Base-by-base conservation (phyloP, 2,113 vertebrate species). In the Dromaius novaehollandiae region DNA sequence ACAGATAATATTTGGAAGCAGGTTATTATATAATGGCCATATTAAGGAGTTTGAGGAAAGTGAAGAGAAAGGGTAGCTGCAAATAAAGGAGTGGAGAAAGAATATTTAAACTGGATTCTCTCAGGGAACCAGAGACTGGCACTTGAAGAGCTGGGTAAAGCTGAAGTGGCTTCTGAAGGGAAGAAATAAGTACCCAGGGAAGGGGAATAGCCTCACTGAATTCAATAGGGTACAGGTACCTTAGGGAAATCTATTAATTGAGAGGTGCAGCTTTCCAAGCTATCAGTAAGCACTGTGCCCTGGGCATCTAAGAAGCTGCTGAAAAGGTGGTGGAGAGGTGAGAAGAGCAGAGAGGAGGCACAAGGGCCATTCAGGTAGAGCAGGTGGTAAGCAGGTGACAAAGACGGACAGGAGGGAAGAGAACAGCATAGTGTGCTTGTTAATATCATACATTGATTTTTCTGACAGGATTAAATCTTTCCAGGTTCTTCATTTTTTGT, bases 111-210 rank as follows among this genome's bases (percentile, higher is more conserved):
- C 55, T 28, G 9, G 40, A 28, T 50, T 85, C 44, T 66, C 53
- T 60, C 50, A 68, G 75, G 70, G 38, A 86, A 81, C 68, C 88
- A 93, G 77, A 74, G 95, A 85, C 11, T 92, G 95, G 90, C 83
- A 80, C 36, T 93, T 90, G 90, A 83, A 79, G 26, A 83, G 14
- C 10, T 50, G 38, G n/a, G 34, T 83, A 95, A 86, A 74, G 88
- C 88, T 6, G 13, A 82, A 92, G 88, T 55, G 70, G 86, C 55
- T 91, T 65, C 46, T 53, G 11, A 66, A 78, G 11, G 30, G 38
- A 44, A 94, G 64, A 46, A 2, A 2, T 18, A 75, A n/a, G 36
- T 75, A 71, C n/a, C 53, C 3, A 8, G 44, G 34, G 28, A 74
- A 83, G 19, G 6, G 19, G 4, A 88, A 38, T 9, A 69, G 7